A percentile compares a stretch with the other conserved stretches of the same genome.
Evolutionary conservation across 92 coral and sea anemone species (phyloP).

Genomic region (Galaxea fascicularis): DNA sequence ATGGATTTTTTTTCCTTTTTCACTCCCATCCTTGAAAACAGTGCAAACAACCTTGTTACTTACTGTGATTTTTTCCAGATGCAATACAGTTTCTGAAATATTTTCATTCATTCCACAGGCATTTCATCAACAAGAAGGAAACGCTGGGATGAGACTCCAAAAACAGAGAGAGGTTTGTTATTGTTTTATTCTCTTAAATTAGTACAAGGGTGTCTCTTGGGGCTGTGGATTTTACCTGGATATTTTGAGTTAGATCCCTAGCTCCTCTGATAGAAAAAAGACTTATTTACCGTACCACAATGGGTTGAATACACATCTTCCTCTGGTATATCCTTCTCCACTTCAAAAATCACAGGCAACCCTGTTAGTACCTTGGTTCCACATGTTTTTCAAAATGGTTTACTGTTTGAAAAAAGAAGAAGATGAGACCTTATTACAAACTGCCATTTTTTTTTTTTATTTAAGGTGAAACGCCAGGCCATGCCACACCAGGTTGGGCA

Average conservation of each 20-base stretch:
- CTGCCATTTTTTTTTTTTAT: background rate
- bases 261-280: too few relatives aligned
- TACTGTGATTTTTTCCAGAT: background rate
- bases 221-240: background rate
- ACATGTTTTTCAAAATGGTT: too few relatives aligned
- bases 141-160: slow-evolving; percentile 99
- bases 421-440: background rate
- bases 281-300: too few relatives aligned
- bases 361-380: too few relatives aligned
- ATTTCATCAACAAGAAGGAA: slow-evolving; percentile 91
- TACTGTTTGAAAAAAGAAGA: background rate
- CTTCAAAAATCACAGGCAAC: too few relatives aligned
- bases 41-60: background rate
- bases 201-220: background rate
- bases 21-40: background rate
- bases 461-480: slow-evolving; percentile 95
- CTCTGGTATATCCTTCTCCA: too few relatives aligned
- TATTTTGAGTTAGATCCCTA: too few relatives aligned
- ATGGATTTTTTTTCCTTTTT: background rate
- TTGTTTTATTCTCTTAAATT: background rate
- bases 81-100: too few relatives aligned
- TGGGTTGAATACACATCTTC: too few relatives aligned
- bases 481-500: slow-evolving; percentile 99
- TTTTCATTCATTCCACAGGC: slow-evolving; percentile 46
- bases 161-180: slow-evolving; percentile 88